These are phyloP conservation scores for Enteromius unitaeniatus DNA, from an alignment of 2,797 vertebrate species.

Conservation along the genomic window DNA sequence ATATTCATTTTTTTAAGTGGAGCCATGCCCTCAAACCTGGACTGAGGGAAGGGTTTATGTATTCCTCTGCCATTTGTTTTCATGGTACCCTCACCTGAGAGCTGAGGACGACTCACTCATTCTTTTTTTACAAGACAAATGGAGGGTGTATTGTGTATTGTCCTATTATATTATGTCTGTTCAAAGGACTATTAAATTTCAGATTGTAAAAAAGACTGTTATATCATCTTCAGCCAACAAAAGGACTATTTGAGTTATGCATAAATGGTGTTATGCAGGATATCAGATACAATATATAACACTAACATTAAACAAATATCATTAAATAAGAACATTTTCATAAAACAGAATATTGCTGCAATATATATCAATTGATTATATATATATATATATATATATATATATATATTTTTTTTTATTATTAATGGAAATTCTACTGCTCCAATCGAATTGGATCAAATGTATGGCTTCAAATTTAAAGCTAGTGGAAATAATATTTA, in stretches of 20 bases:
- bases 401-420: too few species aligned
- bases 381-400: neutral
- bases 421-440: neutral
- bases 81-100: constrained; percentile 49
- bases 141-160: constrained; percentile 63
- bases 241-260: neutral
- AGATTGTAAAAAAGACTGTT: constrained; percentile 34
- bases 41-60: constrained; percentile 27
- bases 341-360: neutral
- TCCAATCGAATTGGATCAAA: neutral
- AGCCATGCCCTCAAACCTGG: constrained; percentile 22
- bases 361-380: neutral
- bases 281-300: neutral
- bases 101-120: constrained; percentile 4
- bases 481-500: neutral
- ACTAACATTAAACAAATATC: too few species aligned
- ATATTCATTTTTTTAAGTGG: constrained; percentile 53
- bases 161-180: constrained; percentile 55
- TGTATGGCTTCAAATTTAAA: neutral
- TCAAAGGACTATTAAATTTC: constrained; percentile 62
- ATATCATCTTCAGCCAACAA: constrained; percentile 17
- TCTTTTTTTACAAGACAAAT: constrained; percentile 55
- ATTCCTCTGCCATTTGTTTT: constrained; percentile 41
- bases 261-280: neutral
- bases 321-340: neutral